A percentile compares a stretch with the other conserved stretches of the same genome.
These are phyloP conservation scores for Caracal caracal DNA, from an alignment of 2,113 vertebrate species.

Conservation along the genomic window DNA sequence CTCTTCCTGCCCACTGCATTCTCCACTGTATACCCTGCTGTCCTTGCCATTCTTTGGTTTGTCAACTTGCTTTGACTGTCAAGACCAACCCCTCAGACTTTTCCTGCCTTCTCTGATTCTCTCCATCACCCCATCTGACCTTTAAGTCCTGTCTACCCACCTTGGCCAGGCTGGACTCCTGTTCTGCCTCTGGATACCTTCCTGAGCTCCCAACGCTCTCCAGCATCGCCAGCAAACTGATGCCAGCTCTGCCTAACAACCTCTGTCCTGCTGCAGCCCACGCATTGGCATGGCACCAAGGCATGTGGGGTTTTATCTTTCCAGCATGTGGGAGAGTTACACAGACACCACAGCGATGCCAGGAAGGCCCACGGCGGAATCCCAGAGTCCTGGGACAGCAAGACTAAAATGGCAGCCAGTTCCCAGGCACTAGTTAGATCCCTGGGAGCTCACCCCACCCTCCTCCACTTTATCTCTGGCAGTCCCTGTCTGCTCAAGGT, in stretches of 20 bases:
- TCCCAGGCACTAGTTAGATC: constrained; percentile 55
- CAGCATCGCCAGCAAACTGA: constrained; percentile 3
- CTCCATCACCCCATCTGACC: not conserved
- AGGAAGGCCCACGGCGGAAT: constrained; percentile 63
- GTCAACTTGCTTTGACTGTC: not conserved
- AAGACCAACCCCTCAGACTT: not conserved
- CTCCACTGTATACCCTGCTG: not conserved
- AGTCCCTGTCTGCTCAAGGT: constrained; percentile 50
- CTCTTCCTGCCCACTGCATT: too few relatives aligned
- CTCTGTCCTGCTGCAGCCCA: constrained; percentile 77
- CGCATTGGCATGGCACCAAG: constrained; percentile 56
- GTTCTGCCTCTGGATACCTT: not conserved
- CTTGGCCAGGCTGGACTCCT: not conserved
- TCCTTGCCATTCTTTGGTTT: not conserved
- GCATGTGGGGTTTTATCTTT: constrained; percentile 60
- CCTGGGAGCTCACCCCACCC: not conserved
- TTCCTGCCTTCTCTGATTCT: not conserved
- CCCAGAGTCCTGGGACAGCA: constrained; percentile 58
- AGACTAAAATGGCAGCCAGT: constrained; percentile 62
- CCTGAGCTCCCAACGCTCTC: constrained; percentile 2
- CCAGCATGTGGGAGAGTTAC: constrained; percentile 66
- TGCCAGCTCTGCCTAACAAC: constrained; percentile 63
- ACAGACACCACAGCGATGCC: constrained; percentile 58
- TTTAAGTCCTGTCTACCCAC: not conserved
- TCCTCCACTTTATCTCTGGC: not conserved